These are phyloP conservation scores for Apodemia duryi DNA, from an alignment of 2,888 invertebrate genomes.

Conservation along the genomic window DNA sequence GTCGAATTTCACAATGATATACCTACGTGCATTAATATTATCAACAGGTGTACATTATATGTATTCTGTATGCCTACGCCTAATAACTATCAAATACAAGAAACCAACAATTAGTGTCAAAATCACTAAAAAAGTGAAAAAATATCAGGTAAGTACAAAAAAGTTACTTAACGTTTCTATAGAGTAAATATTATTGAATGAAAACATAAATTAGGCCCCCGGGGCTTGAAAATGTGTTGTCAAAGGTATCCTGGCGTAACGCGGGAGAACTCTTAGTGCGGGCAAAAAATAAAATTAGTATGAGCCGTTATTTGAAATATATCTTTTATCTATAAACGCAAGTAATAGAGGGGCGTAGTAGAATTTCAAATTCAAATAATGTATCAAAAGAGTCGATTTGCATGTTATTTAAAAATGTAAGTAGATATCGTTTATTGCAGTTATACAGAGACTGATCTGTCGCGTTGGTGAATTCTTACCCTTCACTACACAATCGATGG, in stretches of 20 bases:
- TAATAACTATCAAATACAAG: neutral
- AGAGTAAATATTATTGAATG: neutral
- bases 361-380: neutral
- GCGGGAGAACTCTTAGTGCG: constrained; percentile 1
- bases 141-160: neutral
- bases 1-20: no score
- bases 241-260: constrained; percentile 5
- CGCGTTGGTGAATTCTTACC: no score
- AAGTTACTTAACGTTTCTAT: constrained; percentile 1
- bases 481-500: no score
- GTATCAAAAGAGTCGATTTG: constrained; percentile 7
- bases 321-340: constrained; percentile 1
- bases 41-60: no score
- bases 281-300: constrained; percentile 4
- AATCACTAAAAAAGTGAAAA: neutral
- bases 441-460: neutral
- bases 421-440: neutral
- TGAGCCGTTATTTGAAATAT: neutral
- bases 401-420: neutral
- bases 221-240: constrained; percentile 3
- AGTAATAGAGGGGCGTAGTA: constrained; percentile 1
- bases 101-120: neutral
- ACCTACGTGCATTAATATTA: no score
- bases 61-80: no score
- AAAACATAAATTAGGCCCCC: constrained; percentile 8